Percentiles rank a stretch among this genome's conserved stretches.
Evolutionary conservation across 2,113 vertebrate genomes (phyloP).

Genomic region (Pycnonotus jocosus): DNA sequence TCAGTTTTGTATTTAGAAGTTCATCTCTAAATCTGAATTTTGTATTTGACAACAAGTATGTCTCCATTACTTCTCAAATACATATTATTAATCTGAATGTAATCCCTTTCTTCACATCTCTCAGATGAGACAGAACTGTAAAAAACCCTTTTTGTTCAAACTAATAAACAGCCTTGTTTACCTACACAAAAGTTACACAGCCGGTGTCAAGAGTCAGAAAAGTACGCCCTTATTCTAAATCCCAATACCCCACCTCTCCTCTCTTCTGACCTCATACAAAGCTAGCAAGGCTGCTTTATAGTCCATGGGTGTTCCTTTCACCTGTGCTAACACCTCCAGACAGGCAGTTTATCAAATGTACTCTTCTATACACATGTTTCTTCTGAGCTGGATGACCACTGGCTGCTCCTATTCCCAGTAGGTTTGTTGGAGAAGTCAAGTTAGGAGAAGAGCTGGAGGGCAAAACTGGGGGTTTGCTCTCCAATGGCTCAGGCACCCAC

Average conservation of each 20-base stretch:
- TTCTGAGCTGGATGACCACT: background rate
- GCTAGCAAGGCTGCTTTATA: background rate
- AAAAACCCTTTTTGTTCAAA: background rate
- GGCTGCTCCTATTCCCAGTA: background rate
- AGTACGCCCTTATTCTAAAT: background rate
- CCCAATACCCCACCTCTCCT: background rate
- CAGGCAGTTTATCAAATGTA: background rate
- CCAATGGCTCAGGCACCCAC: background rate
- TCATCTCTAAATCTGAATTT: background rate
- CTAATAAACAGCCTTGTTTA: background rate
- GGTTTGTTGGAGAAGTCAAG: background rate
- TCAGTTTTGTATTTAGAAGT: background rate
- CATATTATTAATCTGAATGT: background rate
- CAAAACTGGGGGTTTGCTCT: background rate
- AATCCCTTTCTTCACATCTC: background rate
- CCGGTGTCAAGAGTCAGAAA: background rate
- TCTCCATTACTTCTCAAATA: background rate
- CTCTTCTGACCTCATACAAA: background rate
- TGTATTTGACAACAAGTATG: background rate
- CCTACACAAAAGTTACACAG: background rate
- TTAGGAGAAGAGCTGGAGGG: background rate
- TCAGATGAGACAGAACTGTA: background rate
- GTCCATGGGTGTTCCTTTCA: background rate
- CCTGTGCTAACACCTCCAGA: background rate
- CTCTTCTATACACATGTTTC: background rate